Evolutionary conservation across 2,797 vertebrate species (phyloP).

Genomic region (Vultur gryphus): DNA sequence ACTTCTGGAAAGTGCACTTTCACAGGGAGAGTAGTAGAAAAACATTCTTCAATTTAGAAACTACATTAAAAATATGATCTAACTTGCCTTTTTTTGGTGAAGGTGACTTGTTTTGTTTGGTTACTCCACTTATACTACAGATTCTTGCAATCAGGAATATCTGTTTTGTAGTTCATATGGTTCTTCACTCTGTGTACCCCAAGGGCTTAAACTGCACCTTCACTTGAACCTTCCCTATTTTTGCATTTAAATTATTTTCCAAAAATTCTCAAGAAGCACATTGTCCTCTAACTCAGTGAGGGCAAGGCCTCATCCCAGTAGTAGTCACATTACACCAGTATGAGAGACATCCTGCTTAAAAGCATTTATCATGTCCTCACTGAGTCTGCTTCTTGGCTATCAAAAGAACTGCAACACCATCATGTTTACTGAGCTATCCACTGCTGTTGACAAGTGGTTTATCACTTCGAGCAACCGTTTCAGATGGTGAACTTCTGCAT

Average conservation of each 20-base stretch:
- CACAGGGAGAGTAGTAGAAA: neutral
- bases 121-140: neutral
- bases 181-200: neutral
- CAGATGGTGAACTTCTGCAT: neutral
- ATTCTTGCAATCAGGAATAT: neutral
- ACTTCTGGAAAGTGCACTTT: neutral
- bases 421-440: neutral
- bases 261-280: neutral
- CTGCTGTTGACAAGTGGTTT: neutral
- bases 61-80: neutral
- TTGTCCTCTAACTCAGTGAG: neutral
- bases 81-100: neutral
- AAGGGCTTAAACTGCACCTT: neutral
- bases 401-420: neutral
- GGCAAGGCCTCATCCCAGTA: neutral
- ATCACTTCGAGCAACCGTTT: fast-evolving
- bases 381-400: neutral
- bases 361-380: neutral
- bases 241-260: neutral
- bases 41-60: neutral
- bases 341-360: neutral
- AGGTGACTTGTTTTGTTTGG: neutral
- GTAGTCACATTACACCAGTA: neutral
- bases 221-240: neutral
- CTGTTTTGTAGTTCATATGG: neutral